These are phyloP conservation scores for Leucoraja ocellata DNA, from an alignment of 2,797 vertebrate genomes.

Conservation along the genomic window DNA sequence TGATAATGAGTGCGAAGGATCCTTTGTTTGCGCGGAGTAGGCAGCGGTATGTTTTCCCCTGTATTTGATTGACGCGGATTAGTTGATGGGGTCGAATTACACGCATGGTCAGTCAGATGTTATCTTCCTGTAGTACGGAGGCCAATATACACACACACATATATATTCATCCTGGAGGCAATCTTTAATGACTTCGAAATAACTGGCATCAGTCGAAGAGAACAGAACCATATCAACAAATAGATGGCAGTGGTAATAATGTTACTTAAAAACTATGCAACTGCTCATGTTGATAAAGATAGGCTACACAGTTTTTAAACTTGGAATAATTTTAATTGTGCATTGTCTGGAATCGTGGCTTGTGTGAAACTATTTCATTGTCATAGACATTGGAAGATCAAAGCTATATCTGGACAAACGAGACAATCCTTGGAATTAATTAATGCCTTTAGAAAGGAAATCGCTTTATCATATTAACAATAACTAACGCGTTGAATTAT, in stretches of 20 bases:
- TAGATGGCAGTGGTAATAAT: background rate
- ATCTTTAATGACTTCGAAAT: background rate
- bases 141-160: background rate
- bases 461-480: background rate
- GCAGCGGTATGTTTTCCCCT: background rate
- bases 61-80: background rate
- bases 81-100: background rate
- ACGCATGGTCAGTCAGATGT: background rate
- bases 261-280: background rate
- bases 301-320: background rate
- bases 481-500: background rate
- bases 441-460: background rate
- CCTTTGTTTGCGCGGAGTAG: slow-evolving; percentile 23
- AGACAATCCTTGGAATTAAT: background rate
- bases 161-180: background rate
- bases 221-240: background rate
- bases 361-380: slow-evolving; percentile 4
- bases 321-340: background rate
- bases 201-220: background rate
- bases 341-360: background rate
- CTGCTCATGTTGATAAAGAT: no score
- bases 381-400: background rate
- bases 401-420: background rate
- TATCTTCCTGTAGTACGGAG: background rate
- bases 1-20: background rate